A percentile compares a stretch with the other conserved stretches of the same genome.
Conservation (phyloP, 2,113 vertebrate genomes). For the Albula glossodonta region DNA sequence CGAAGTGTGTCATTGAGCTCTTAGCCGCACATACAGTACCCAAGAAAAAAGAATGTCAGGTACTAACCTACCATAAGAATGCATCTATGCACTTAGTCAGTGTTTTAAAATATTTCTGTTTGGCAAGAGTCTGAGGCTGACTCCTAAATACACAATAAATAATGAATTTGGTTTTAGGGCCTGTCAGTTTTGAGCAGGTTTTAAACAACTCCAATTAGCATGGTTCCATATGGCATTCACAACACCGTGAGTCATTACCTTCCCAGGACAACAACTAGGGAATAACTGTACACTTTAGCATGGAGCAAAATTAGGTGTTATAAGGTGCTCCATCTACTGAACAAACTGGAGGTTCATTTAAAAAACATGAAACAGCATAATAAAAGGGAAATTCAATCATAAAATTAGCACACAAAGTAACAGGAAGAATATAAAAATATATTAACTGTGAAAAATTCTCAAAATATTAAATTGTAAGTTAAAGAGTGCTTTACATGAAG, state of each 20-base stretch:
- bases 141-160: constrained; percentile 16
- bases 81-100: not conserved
- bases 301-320: not conserved
- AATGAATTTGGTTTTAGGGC: constrained; percentile 15
- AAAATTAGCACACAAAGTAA: not conserved
- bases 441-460: not conserved
- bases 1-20: not conserved
- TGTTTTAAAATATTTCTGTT: not conserved
- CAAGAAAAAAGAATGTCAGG: not conserved
- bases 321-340: not conserved
- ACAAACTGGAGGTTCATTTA: not conserved
- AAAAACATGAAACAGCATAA: not conserved
- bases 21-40: not conserved
- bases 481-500: not conserved
- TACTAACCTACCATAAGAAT: not conserved
- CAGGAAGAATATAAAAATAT: not conserved
- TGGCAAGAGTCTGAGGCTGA: not conserved
- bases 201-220: constrained; percentile 18
- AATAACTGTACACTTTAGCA: not conserved
- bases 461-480: not conserved
- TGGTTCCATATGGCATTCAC: constrained; percentile 17
- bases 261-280: constrained; percentile 2
- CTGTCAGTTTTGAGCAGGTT: constrained; percentile 10
- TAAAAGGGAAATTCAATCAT: not conserved
- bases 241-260: constrained; percentile 6